Conservation (phyloP, 2,888 invertebrate genomes). For the Calliphora vomitoria region DNA sequence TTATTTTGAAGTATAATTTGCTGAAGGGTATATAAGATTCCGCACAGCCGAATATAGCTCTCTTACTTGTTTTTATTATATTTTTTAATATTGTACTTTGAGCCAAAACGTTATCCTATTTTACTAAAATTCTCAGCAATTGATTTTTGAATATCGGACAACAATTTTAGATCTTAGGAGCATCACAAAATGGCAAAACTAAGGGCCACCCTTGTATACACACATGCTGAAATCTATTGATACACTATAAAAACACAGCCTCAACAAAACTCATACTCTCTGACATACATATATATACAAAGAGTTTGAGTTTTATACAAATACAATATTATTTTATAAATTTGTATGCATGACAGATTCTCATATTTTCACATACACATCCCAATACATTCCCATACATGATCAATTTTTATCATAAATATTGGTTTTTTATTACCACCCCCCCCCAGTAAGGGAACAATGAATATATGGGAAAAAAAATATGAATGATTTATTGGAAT, state of each 20-base stretch:
- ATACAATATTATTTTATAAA: slow-evolving; percentile 36
- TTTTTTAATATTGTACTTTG: too few species aligned
- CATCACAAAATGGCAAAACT: too few species aligned
- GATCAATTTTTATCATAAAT: slow-evolving; percentile 28
- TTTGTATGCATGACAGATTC: slow-evolving; percentile 50
- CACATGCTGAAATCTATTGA: neutral
- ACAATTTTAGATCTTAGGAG: too few species aligned
- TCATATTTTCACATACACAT: slow-evolving; percentile 43
- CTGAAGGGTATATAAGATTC: too few species aligned
- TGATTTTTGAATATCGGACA: too few species aligned
- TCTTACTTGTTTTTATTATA: too few species aligned
- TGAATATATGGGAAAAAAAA: neutral
- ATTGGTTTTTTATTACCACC: neutral
- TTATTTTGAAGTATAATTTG: too few species aligned
- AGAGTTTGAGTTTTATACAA: slow-evolving; percentile 14
- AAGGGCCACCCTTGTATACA: too few species aligned
- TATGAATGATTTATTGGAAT: slow-evolving; percentile 22
- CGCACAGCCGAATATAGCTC: too few species aligned
- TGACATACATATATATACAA: neutral
- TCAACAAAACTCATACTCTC: neutral
- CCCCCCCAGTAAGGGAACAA: neutral
- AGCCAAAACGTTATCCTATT: too few species aligned
- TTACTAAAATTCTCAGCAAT: too few species aligned
- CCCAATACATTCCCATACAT: slow-evolving; percentile 16
- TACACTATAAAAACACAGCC: neutral